Percentiles rank a stretch among this genome's conserved stretches.
Evolutionary conservation across 2,113 vertebrate genomes (phyloP).

Genomic region (Pheucticus melanocephalus): DNA sequence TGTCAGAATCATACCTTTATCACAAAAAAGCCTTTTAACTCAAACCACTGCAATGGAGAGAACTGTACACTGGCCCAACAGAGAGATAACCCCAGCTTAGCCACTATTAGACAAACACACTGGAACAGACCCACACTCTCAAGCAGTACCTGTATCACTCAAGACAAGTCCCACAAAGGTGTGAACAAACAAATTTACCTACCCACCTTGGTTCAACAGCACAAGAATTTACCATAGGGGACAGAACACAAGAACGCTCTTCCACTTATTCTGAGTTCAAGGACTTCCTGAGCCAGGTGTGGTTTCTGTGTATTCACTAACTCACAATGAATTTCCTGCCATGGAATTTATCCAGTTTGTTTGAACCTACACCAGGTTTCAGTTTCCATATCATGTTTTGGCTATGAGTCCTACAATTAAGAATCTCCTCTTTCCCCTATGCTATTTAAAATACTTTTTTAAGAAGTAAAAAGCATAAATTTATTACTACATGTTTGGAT

Average conservation of each 20-base stretch:
- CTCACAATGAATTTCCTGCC: slow-evolving; percentile 5
- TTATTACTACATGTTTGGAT: background rate
- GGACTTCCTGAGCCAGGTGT: slow-evolving; percentile 9
- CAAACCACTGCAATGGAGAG: background rate
- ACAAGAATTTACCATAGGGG: background rate
- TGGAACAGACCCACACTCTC: background rate
- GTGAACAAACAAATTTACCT: background rate
- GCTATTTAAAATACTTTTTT: background rate
- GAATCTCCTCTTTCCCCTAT: background rate
- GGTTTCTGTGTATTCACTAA: background rate
- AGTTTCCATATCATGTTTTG: background rate
- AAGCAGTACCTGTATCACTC: background rate
- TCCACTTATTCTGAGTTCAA: slow-evolving; percentile 22
- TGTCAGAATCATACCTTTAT: background rate
- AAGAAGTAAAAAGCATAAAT: background rate
- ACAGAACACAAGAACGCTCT: background rate
- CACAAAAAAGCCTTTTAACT: background rate
- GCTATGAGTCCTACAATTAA: background rate
- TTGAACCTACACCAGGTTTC: background rate
- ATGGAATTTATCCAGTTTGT: background rate
- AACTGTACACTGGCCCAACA: background rate
- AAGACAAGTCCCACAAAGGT: background rate
- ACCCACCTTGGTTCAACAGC: background rate
- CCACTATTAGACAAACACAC: background rate
- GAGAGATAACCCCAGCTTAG: background rate